Conservation (phyloP, 2,113 vertebrate genomes). For the Tetrax tetrax region DNA sequence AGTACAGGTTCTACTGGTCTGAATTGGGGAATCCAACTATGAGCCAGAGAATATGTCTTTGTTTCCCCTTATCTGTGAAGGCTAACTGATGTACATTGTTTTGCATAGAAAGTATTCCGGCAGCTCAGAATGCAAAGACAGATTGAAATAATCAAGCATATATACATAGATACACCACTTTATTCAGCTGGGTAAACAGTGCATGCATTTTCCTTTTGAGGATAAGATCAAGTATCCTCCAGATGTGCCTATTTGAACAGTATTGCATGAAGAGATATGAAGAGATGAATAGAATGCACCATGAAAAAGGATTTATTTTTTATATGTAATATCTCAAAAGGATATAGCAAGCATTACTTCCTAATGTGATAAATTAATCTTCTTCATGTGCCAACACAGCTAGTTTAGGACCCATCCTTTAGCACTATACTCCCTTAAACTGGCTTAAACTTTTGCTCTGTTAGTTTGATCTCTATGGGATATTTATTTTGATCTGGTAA, state of each 20-base stretch:
- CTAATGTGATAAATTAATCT: not conserved
- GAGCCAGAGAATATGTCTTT: not conserved
- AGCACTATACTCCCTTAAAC: slow-evolving; percentile 8
- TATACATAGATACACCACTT: not conserved
- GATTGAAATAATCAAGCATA: not conserved
- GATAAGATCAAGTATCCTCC: not conserved
- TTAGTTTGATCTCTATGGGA: slow-evolving; percentile 1
- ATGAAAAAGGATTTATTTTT: not conserved
- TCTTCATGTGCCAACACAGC: not conserved
- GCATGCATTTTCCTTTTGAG: not conserved
- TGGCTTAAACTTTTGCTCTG: slow-evolving; percentile 26
- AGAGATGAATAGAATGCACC: not conserved
- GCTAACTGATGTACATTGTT: not conserved
- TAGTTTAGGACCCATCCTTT: not conserved
- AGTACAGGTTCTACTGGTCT: not conserved
- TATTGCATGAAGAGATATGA: not conserved
- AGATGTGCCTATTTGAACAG: not conserved
- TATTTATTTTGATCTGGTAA: slow-evolving; percentile 67
- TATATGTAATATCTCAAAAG: not conserved
- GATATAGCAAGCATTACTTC: not conserved
- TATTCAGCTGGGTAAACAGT: not conserved
- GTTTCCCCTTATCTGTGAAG: not conserved
- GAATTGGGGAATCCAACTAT: not conserved
- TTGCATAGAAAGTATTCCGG: not conserved
- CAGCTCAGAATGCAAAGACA: not conserved